Evolutionary conservation across 2,113 vertebrate genomes (phyloP).

Genomic region (Colinus virginianus): DNA sequence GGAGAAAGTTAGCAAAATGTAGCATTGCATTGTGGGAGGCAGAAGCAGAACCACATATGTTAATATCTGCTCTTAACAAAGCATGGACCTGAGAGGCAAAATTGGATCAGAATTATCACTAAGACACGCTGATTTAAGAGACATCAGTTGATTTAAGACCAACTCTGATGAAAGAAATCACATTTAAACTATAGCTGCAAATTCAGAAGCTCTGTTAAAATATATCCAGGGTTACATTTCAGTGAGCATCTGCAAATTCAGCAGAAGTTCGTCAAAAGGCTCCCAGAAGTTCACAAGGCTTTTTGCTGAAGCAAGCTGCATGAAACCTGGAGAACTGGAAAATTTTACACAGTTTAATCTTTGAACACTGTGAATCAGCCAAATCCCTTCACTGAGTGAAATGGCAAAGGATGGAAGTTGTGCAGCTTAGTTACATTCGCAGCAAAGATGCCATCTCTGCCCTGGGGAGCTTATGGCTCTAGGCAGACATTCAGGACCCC

Average conservation of each 20-base stretch:
- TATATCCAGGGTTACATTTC: background rate
- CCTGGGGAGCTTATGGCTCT: background rate
- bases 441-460: conserved; percentile 54
- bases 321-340: background rate
- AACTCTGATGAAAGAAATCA: conserved; percentile 9
- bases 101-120: conserved; percentile 11
- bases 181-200: conserved; percentile 1
- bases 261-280: background rate
- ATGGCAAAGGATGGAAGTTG: background rate
- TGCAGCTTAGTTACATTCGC: background rate
- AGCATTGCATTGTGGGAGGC: background rate
- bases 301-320: background rate
- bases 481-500: background rate
- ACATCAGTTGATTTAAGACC: background rate
- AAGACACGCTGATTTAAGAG: background rate
- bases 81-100: background rate
- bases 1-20: conserved; percentile 50
- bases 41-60: background rate
- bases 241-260: background rate
- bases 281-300: background rate
- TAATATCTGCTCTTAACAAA: conserved; percentile 40
- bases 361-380: background rate
- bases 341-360: background rate
- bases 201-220: conserved; percentile 3
- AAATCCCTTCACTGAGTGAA: background rate